Percentiles rank a stretch among this genome's conserved stretches.
Evolutionary conservation across 2,888 invertebrate genomes (phyloP).

Genomic region (Marasmarcha lunaedactyla): DNA sequence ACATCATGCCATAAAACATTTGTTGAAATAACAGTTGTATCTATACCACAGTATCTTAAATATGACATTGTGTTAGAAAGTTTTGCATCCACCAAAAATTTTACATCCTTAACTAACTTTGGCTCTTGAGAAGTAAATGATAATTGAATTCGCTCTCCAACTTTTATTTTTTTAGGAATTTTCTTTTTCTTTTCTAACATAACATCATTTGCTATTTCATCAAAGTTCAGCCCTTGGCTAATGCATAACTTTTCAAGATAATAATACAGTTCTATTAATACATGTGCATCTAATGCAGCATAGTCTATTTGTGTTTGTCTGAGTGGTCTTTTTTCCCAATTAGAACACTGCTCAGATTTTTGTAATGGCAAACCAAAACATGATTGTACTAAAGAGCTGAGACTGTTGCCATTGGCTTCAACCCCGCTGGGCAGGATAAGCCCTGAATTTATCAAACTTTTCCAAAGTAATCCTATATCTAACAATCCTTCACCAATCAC

Average conservation of each 20-base stretch:
- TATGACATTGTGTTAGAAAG: conserved; percentile 37
- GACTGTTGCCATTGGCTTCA: conserved; percentile 71
- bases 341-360: conserved; percentile 92
- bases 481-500: conserved; percentile 58
- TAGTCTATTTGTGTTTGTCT: conserved; percentile 82
- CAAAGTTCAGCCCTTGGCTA: conserved; percentile 69
- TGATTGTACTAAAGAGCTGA: conserved; percentile 79
- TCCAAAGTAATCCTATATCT: conserved; percentile 52
- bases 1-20: conserved; percentile 51
- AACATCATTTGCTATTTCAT: conserved; percentile 72
- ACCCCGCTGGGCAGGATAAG: conserved; percentile 42
- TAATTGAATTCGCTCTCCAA: conserved; percentile 28
- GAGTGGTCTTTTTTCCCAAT: conserved; percentile 89
- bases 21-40: conserved; percentile 75
- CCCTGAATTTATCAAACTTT: conserved; percentile 38
- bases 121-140: conserved; percentile 20
- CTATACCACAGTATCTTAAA: conserved; percentile 64
- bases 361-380: conserved; percentile 83
- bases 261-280: conserved; percentile 84
- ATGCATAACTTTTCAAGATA: conserved; percentile 62
- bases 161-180: conserved; percentile 45
- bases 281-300: conserved; percentile 91
- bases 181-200: conserved; percentile 65
- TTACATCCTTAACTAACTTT: conserved; percentile 31
- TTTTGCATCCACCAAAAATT: conserved; percentile 40